phyloP scores from a whole-genome alignment of 2,797 vertebrate genomes.

The Pelodytes ibericus region DNA sequence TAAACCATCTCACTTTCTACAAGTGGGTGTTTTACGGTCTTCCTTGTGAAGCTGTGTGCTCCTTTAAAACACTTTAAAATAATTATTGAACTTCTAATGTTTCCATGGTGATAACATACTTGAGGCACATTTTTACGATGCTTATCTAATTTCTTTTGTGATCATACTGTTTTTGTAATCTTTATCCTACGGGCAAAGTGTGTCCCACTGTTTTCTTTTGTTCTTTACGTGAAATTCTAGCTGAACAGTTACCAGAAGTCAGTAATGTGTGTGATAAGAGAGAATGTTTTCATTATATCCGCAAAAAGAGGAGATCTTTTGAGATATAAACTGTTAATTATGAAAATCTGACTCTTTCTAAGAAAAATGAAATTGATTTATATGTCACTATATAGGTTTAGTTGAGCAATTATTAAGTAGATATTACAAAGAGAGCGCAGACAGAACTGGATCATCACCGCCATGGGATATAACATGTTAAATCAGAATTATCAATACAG shows the following conservation, averaged over 20 bases:
- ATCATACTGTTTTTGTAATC: constrained; percentile 49
- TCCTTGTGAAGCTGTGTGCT: too few species aligned
- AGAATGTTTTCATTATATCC: too few species aligned
- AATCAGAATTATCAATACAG: too few species aligned
- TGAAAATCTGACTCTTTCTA: too few species aligned
- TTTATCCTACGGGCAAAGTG: constrained; percentile 34
- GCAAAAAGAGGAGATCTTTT: too few species aligned
- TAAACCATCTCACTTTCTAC: constrained; percentile 17
- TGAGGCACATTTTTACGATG: constrained; percentile 42
- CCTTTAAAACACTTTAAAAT: constrained; percentile 42
- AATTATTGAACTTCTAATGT: constrained; percentile 49
- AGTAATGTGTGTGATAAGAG: background rate
- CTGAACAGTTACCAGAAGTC: constrained; percentile 18
- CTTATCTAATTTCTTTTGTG: constrained; percentile 51
- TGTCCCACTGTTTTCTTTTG: constrained; percentile 43
- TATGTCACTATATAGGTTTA: too few species aligned
- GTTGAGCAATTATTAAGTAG: too few species aligned
- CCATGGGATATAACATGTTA: too few species aligned
- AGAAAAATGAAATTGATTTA: too few species aligned
- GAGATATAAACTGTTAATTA: too few species aligned
- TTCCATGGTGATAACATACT: constrained; percentile 42
- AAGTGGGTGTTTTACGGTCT: constrained; percentile 10
- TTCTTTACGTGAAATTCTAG: constrained; percentile 1
- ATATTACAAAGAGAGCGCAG: too few species aligned
- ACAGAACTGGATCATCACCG: too few species aligned